Base-by-base conservation (phyloP, 2,797 vertebrate genomes). In the Diplodus sargus region DNA sequence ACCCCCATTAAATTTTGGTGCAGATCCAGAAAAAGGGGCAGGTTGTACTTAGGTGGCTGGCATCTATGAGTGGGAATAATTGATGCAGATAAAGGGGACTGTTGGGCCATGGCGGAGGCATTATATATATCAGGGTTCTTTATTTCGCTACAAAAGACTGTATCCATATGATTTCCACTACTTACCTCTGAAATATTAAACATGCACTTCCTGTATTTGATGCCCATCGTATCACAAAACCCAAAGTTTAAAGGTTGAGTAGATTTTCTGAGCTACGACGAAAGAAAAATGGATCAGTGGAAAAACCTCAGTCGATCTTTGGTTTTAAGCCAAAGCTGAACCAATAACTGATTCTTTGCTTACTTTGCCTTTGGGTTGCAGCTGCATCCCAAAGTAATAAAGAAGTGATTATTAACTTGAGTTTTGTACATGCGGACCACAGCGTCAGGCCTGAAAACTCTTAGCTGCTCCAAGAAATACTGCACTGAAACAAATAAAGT, bases 301-400 rank as follows among this genome's bases (percentile, higher is more conserved):
- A 18, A 49, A 80, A 75, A 76, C 47, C 47, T 67, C 22, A 22
- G 48, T 77, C 64, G 60, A 56, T 74, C 65, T 79, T 70, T 72
- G 63, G 61, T 73, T 72, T 59, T n/a, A 60, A 60, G 58, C 53
- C 70, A 83, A 42, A 84, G 62, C 34, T 62, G 39, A 23, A 83
- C 53, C 75, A 81, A 79, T 76, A 72, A 25, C 48, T 53, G 49
- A 53, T 61, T 74, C 25, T 15, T 47, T 61, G 64, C 58, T 20
- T 52, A 63, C 39, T 75, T 75, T 73, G 62, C 78, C 65, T 80
- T 52, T 69, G 73, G 77, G 68, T 56, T 70, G 54, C 20, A 60
- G 76, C 74, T 25, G 60, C 2, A 2, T 57, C 79, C 78, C 67
- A 78, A 56, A 84, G 66, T 84, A 91, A 87, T 85, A 79, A 88